Percentiles rank a stretch among this genome's conserved stretches.
Conservation (phyloP, 2,888 invertebrate species). For the Meta bourneti region DNA sequence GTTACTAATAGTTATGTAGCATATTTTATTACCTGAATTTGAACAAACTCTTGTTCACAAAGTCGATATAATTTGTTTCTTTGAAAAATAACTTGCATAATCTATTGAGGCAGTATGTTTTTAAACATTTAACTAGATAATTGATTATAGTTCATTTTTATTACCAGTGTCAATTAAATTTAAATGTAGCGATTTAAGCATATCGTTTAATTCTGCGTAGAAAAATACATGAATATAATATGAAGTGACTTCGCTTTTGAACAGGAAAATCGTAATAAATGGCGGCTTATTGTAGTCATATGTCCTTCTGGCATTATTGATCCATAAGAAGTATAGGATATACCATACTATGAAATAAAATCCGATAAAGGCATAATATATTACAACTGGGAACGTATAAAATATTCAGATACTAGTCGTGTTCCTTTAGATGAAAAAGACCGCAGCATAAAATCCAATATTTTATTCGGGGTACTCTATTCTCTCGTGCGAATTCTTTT, state of each 20-base stretch:
- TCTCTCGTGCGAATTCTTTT: conserved; percentile 19
- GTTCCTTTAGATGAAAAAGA: conserved; percentile 36
- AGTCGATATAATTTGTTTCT: too few relatives aligned
- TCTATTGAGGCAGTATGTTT: too few relatives aligned
- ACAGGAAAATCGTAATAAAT: neutral
- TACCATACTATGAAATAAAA: conserved; percentile 36
- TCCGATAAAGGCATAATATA: conserved; percentile 55
- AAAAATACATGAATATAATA: neutral
- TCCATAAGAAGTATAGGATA: conserved; percentile 6
- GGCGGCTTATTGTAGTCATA: neutral
- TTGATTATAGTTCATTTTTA: too few relatives aligned
- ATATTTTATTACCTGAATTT: too few relatives aligned
- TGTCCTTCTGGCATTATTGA: conserved; percentile 25
- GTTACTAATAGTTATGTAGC: too few relatives aligned
- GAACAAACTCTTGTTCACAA: too few relatives aligned
- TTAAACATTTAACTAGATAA: too few relatives aligned
- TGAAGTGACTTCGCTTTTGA: neutral
- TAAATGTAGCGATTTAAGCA: too few relatives aligned
- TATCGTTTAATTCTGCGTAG: too few relatives aligned
- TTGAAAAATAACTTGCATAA: too few relatives aligned
- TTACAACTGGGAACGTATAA: conserved; percentile 62
- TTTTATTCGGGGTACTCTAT: conserved; percentile 30
- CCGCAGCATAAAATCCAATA: conserved; percentile 33
- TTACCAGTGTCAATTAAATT: too few relatives aligned
- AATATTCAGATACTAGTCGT: conserved; percentile 48